Conservation (phyloP, 2,888 invertebrate species). For the Polylopha cassiicola region DNA sequence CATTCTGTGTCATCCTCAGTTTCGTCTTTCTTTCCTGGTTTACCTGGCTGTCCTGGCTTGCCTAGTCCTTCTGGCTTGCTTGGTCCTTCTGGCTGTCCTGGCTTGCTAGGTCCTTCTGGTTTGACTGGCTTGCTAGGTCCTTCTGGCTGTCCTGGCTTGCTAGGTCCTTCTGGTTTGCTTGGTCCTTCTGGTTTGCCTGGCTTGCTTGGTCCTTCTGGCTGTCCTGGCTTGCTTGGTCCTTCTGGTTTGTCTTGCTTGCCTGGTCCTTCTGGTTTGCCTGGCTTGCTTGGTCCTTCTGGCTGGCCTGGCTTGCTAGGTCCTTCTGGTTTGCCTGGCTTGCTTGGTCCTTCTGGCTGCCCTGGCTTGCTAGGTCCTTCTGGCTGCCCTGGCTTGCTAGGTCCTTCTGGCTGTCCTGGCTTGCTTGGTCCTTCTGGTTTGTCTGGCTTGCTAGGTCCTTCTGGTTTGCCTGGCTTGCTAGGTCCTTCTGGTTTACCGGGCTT, state of each 20-base stretch:
- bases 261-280: not conserved
- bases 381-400: not conserved
- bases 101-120: not conserved
- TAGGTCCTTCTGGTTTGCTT: conserved; percentile 3
- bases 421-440: not conserved
- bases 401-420: not conserved
- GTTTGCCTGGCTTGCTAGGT: not conserved
- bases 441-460: not conserved
- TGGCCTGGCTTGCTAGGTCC: not conserved
- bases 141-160: not conserved
- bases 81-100: not conserved
- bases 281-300: not conserved
- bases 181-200: conserved; percentile 1
- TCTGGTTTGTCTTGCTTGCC: not conserved
- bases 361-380: conserved; percentile 1
- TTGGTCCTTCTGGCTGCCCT: not conserved
- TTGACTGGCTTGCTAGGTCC: not conserved
- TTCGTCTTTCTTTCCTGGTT: not conserved
- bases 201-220: not conserved
- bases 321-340: not conserved
- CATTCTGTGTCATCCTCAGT: too few relatives aligned
- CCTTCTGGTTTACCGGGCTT: not conserved
- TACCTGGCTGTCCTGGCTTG: not conserved
- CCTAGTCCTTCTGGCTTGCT: not conserved
- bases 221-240: not conserved